These are phyloP conservation scores for Scytalopus superciliaris DNA, from an alignment of 2,113 vertebrate species.

Conservation along the genomic window DNA sequence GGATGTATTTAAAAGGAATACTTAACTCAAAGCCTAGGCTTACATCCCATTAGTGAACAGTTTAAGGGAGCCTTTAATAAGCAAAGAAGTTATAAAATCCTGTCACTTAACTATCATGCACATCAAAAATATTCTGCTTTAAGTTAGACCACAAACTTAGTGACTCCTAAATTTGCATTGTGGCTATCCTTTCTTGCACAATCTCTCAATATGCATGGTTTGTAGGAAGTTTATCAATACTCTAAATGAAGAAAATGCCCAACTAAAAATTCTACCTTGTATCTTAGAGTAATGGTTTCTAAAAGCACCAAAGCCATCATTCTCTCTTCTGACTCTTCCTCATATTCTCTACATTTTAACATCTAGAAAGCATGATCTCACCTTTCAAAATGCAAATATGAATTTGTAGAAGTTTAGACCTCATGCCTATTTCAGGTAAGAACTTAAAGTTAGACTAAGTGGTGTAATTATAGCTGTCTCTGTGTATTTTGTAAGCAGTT, in stretches of 20 bases:
- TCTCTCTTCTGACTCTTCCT: neutral
- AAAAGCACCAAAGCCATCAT: neutral
- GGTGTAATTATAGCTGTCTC: neutral
- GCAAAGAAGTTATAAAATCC: neutral
- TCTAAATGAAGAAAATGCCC: neutral
- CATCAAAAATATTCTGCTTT: neutral
- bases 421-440: neutral
- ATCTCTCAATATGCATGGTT: neutral
- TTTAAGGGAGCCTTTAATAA: neutral
- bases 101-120: neutral
- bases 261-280: neutral
- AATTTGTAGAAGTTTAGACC: neutral
- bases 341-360: neutral
- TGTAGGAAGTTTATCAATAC: neutral
- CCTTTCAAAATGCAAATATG: neutral
- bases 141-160: neutral
- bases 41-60: neutral
- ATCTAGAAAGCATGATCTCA: neutral
- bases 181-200: neutral
- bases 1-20: neutral
- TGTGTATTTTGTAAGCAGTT: conserved; percentile 3
- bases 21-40: neutral
- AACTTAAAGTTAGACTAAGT: neutral
- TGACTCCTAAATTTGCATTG: neutral
- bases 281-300: neutral